These are phyloP conservation scores for Mesorhabditis belari DNA, from an alignment of 2,888 invertebrate species.

Conservation along the genomic window DNA sequence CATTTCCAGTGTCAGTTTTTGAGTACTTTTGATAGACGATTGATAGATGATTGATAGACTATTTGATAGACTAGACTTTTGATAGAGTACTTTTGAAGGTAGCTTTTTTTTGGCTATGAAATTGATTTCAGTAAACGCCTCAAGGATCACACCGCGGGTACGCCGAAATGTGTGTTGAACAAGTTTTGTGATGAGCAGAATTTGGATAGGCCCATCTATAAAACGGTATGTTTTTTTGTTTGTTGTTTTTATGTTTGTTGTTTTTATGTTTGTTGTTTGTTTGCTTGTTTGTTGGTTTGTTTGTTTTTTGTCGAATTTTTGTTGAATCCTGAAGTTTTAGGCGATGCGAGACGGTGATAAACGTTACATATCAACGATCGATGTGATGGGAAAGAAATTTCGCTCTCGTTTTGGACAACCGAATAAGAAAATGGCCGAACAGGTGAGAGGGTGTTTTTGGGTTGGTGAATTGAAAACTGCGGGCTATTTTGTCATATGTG, in stretches of 20 bases:
- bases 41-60: too few species aligned
- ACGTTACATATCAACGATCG: slow-evolving; percentile 26
- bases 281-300: neutral
- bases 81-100: too few species aligned
- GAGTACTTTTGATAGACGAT: neutral
- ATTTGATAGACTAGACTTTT: too few species aligned
- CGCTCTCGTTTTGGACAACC: slow-evolving; percentile 40
- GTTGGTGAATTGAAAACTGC: neutral
- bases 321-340: slow-evolving; percentile 8
- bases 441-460: slow-evolving; percentile 9
- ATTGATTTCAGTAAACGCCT: neutral
- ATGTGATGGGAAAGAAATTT: slow-evolving; percentile 28
- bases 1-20: slow-evolving; percentile 32
- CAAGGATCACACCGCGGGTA: slow-evolving; percentile 5
- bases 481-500: too few species aligned
- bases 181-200: slow-evolving; percentile 29
- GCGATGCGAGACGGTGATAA: slow-evolving; percentile 25
- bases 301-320: too few species aligned
- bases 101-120: slow-evolving; percentile 1
- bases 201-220: slow-evolving; percentile 25
- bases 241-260: neutral
- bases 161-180: slow-evolving; percentile 44
- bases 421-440: slow-evolving; percentile 50
- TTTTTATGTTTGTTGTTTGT: slow-evolving; percentile 4
- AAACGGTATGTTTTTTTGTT: slow-evolving; percentile 16